Evolutionary conservation across 2,797 vertebrate species (phyloP).

Genomic region (Phoebastria nigripes): DNA sequence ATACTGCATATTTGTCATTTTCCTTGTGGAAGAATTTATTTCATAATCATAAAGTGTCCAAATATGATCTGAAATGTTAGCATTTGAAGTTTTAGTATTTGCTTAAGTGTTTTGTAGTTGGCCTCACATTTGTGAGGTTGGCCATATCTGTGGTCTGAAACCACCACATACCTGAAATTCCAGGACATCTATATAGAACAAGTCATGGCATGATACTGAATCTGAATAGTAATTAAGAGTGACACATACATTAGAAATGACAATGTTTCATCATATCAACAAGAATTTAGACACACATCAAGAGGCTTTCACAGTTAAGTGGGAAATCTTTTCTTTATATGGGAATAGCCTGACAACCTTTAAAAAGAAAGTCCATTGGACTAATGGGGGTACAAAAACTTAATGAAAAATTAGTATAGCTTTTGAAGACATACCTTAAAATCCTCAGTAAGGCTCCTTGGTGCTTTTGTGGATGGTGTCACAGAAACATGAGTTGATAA

Average conservation of each 20-base stretch:
- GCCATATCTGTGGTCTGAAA: not conserved
- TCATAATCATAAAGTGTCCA: not conserved
- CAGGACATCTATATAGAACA: not conserved
- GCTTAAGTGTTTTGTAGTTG: not conserved
- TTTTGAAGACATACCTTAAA: not conserved
- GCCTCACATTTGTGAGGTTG: not conserved
- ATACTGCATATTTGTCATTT: not conserved
- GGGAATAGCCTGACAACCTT: not conserved
- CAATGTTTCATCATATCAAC: not conserved
- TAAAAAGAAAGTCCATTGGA: not conserved
- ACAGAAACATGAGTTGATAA: conserved; percentile 7
- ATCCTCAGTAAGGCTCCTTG: not conserved
- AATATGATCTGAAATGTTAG: not conserved
- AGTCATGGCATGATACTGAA: not conserved
- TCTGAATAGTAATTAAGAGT: not conserved
- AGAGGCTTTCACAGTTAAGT: not conserved
- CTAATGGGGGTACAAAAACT: not conserved
- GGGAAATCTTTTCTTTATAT: not conserved
- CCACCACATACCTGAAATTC: not conserved
- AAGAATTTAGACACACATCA: not conserved
- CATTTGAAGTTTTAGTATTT: not conserved
- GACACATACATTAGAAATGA: not conserved
- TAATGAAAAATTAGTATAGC: not conserved
- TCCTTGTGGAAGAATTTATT: not conserved
- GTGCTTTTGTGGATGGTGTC: not conserved